Base-by-base conservation (phyloP, 2,888 invertebrate genomes). In the Patella caerulea region DNA sequence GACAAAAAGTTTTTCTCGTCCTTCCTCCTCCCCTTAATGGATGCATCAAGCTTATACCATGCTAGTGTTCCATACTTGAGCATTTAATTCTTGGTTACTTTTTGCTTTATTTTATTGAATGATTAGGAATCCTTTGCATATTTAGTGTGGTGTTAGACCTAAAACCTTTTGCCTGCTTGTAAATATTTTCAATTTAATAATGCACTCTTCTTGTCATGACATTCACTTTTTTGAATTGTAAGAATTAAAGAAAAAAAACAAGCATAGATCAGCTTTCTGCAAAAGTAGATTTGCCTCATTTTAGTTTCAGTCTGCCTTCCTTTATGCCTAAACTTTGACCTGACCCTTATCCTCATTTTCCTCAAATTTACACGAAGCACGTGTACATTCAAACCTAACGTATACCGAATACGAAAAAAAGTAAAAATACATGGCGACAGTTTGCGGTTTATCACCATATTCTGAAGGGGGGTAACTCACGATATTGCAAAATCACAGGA, bases 341-440 rank as follows among this genome's bases (percentile, higher is more conserved):
- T 65, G 65, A 65, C 24, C 65, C 65, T 65, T 24, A 12, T 65
- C 65, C 65, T 65, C 45, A 45, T 9, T 11, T 65, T 65, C 65
- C 65, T 65, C 19, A 65, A 65, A 80, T 80, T 80, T 80, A 80
- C 80, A 83, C 84, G 85, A 85, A 84, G 81, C 82, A 83, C 83
- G 85, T 84, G 85, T 84, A 84, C 86, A 84, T 77, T 19, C 19
- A 24, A 65, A 65, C 65, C 65, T 65, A 24, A 65, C 45, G 45
- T 45, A 45, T 9, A 45, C 45, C 45, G 45, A 45, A 45, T 45
- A 45, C 9, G 45, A 45, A 45, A 45, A 45, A 45, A 9, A 9
- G 3, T 29, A 45, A 45, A 45, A 45, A 45, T 45, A 45, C 45
- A 45, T 45, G 45, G 45, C 45, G 45, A 45, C 45, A 45, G 45